phyloP scores from a whole-genome alignment of 2,888 invertebrate species.

The Caenorhabditis becei region DNA sequence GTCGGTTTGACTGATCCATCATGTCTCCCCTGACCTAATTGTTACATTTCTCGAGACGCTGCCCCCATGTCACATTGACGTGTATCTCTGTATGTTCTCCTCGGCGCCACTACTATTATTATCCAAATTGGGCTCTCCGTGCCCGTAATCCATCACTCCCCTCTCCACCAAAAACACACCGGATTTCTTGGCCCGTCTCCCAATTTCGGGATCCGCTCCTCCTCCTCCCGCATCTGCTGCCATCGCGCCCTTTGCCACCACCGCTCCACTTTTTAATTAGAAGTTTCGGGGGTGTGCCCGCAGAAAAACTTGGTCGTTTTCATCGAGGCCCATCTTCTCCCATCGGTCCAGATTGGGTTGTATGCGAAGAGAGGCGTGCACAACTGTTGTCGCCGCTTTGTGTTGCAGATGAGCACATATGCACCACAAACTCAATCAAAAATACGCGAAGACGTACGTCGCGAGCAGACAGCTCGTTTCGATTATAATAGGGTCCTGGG shows the following conservation, averaged over 20 bases:
- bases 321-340: slow-evolving; percentile 19
- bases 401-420: slow-evolving; percentile 59
- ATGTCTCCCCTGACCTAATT: slow-evolving; percentile 43
- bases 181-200: not conserved
- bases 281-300: slow-evolving; percentile 30
- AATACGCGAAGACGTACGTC: slow-evolving; percentile 47
- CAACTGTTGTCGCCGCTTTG: slow-evolving; percentile 46
- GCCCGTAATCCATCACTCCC: slow-evolving; percentile 50
- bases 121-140: slow-evolving; percentile 52
- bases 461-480: slow-evolving; percentile 48
- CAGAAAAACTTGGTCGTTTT: slow-evolving; percentile 39
- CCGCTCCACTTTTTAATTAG: slow-evolving; percentile 48
- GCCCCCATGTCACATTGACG: slow-evolving; percentile 44
- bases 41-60: slow-evolving; percentile 46
- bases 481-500: slow-evolving; percentile 55
- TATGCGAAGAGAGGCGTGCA: slow-evolving; percentile 9
- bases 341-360: slow-evolving; percentile 41
- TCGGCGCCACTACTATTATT: slow-evolving; percentile 50
- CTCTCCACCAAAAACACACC: slow-evolving; percentile 22
- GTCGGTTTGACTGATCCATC: slow-evolving; percentile 27
- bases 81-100: slow-evolving; percentile 29
- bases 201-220: slow-evolving; percentile 9
- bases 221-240: slow-evolving; percentile 3
- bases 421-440: slow-evolving; percentile 61
- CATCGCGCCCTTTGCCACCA: slow-evolving; percentile 19